A percentile compares a stretch with the other conserved stretches of the same genome.
phyloP scores from a whole-genome alignment of 2,797 vertebrate genomes.

The Siniperca undulata region DNA sequence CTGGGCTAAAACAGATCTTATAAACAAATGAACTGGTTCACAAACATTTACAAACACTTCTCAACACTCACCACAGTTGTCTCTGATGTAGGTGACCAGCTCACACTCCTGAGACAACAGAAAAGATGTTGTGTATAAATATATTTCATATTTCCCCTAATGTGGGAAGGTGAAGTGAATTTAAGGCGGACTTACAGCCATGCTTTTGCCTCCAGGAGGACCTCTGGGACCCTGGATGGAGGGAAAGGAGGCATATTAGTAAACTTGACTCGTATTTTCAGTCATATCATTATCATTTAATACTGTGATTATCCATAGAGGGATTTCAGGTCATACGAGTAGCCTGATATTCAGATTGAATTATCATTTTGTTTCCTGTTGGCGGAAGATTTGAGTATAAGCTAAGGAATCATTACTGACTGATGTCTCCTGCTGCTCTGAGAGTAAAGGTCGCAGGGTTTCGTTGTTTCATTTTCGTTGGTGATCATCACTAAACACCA shows the following conservation, averaged over 20 bases:
- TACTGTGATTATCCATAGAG: neutral
- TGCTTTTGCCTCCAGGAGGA: slow-evolving; percentile 66
- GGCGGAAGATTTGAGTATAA: neutral
- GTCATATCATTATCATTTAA: neutral
- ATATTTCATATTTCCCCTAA: too few relatives aligned
- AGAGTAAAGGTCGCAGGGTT: neutral
- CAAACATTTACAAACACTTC: neutral
- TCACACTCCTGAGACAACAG: slow-evolving; percentile 85
- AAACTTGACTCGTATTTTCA: too few relatives aligned
- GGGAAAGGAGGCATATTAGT: neutral
- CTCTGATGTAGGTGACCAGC: slow-evolving; percentile 81
- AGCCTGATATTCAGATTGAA: too few relatives aligned
- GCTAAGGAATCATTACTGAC: neutral
- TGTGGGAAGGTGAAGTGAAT: neutral
- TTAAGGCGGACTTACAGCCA: slow-evolving; percentile 80
- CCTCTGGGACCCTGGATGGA: slow-evolving; percentile 85
- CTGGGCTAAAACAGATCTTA: neutral
- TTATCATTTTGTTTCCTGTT: too few relatives aligned
- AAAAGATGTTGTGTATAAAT: neutral
- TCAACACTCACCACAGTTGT: slow-evolving; percentile 88
- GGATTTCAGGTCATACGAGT: too few relatives aligned
- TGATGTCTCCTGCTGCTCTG: neutral
- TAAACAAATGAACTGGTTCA: neutral
- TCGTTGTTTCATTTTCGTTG: neutral
- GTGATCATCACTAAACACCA: neutral